Evolutionary conservation across 2,113 vertebrate species (phyloP).

Genomic region (Lasiurus cinereus): DNA sequence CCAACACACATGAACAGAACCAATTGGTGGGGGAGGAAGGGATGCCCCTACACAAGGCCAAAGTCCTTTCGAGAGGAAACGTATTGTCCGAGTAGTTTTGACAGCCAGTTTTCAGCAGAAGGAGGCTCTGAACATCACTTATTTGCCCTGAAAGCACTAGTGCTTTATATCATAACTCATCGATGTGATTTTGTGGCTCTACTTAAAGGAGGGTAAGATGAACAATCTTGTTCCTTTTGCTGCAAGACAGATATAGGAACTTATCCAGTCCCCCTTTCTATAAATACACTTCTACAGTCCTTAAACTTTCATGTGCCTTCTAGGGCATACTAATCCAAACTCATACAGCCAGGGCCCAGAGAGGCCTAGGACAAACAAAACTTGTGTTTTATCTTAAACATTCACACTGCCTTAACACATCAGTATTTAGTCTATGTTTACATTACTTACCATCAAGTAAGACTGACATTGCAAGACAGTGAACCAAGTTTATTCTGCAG

Average conservation of each 20-base stretch:
- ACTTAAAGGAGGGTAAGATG: constrained; percentile 18
- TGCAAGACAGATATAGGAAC: neutral
- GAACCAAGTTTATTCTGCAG: neutral
- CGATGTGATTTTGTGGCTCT: neutral
- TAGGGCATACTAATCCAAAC: neutral
- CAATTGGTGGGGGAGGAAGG: neutral
- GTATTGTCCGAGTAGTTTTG: neutral
- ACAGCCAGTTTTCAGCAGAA: neutral
- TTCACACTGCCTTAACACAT: neutral
- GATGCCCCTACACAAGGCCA: neutral
- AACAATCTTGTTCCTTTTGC: constrained; percentile 25
- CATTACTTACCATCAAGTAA: neutral
- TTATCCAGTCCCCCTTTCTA: neutral
- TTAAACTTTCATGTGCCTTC: neutral
- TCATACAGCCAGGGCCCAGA: neutral
- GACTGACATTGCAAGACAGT: neutral
- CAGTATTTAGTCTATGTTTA: neutral
- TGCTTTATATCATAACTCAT: neutral
- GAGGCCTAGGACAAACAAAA: neutral
- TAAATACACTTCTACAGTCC: neutral
- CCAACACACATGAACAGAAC: neutral
- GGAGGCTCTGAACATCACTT: neutral
- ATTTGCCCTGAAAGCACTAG: neutral
- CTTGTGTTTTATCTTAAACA: constrained; percentile 7
- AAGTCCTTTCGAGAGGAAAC: constrained; percentile 12